A percentile compares a stretch with the other conserved stretches of the same genome.
These are phyloP conservation scores for Cercopithecus mona DNA, from an alignment of 2,113 vertebrate species.

Conservation along the genomic window DNA sequence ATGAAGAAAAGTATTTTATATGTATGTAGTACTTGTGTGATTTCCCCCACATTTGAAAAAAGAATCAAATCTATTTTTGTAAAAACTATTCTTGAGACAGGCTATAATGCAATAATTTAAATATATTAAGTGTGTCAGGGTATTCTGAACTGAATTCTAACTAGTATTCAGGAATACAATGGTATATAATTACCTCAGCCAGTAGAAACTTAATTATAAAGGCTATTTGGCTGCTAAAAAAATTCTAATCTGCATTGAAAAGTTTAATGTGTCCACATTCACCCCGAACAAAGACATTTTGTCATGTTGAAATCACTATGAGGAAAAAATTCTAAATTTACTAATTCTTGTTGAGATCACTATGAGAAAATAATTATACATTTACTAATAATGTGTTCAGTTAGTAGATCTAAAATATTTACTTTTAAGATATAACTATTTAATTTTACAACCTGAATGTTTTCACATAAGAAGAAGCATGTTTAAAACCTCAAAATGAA, in stretches of 20 bases:
- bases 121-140: background rate
- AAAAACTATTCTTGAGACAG: background rate
- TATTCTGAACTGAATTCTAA: constrained; percentile 21
- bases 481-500: constrained; percentile 28
- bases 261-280: background rate
- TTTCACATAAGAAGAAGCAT: background rate
- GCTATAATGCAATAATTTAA: background rate
- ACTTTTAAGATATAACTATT: background rate
- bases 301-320: background rate
- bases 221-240: background rate
- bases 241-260: background rate
- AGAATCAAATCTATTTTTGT: background rate
- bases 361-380: background rate
- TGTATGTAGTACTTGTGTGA: background rate
- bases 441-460: background rate
- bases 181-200: constrained; percentile 11
- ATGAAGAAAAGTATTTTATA: background rate
- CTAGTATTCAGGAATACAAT: background rate
- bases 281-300: background rate
- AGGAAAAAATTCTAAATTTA: background rate
- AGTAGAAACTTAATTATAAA: background rate
- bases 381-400: background rate
- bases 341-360: background rate
- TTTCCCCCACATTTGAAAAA: background rate
- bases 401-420: constrained; percentile 27